Evolutionary conservation across 2,888 invertebrate species (phyloP), one percentile per base, ranked within the genome.

Genomic region (Drosophila anceps): DNA sequence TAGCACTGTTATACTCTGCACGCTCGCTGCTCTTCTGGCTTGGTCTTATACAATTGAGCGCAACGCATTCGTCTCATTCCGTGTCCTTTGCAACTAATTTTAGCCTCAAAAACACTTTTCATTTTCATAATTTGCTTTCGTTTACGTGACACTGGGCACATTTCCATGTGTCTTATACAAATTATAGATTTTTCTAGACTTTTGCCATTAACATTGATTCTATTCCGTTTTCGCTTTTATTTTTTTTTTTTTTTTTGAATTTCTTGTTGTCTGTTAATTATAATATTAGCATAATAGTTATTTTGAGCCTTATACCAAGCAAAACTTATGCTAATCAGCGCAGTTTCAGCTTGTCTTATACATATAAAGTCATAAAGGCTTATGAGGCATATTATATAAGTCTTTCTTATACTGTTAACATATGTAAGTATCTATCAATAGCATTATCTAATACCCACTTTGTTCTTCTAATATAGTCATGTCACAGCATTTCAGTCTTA

Each of bases 281-380:
- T n/a, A 7, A 41, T 35, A 39, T 41, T n/a, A 6, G 39, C 15
- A 41, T 35, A 2, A 24, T n/a, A 24, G 6, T 27, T 74, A 74
- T 68, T 73, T 74, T 43, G 63, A 68, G 73, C 59, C 44, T 44
- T 20, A 63, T 35, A 46, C 12, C 4, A 24, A 50, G 27, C 24
- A 13, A 43, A 57, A 6, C 20, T 13, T 41, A 27, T 46, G 13
- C 48, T 24, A 13, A n/a, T 27, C 5, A 6, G 3, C 7, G 46
- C 6, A 46, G 24, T 0, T 8, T 24, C 13, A 24, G 18, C 18
- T 8, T 18, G 41, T 41, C 41, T 41, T 41, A 41, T 41, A 41
- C 18, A 41, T 41, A 41, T 18, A 31, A 7, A 31, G 5, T 18
- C n/a, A 18, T 39, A 24, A 4, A 24, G 2, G 4, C 24, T 24